Conservation (phyloP, 2,113 vertebrate genomes). For the Lasiurus borealis region DNA sequence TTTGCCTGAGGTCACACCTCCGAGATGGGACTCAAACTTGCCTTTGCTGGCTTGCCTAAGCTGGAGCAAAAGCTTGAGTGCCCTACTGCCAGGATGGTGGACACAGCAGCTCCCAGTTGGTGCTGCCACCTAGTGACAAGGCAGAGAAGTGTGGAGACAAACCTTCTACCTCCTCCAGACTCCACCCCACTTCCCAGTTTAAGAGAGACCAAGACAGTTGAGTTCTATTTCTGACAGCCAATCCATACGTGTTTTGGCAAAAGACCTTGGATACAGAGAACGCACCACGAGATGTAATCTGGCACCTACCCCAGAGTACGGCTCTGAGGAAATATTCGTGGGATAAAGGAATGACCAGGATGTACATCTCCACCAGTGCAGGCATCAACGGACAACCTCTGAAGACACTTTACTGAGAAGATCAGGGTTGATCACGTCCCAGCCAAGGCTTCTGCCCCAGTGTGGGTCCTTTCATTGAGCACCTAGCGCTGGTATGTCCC, state of each 20-base stretch:
- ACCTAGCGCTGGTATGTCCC: neutral
- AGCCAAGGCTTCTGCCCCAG: neutral
- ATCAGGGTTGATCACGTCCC: neutral
- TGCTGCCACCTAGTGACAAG: conserved; percentile 75
- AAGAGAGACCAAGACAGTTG: neutral
- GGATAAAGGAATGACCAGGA: neutral
- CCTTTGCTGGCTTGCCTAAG: neutral
- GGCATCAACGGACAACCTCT: neutral
- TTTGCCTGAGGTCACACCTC: neutral
- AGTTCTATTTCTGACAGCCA: neutral
- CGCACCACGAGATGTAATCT: neutral
- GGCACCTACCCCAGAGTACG: neutral
- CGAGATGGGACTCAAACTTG: neutral
- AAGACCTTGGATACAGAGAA: neutral
- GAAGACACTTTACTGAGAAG: neutral
- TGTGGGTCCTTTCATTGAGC: neutral
- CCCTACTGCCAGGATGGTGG: rapidly evolving
- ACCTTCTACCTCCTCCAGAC: neutral
- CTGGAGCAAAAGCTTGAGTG: neutral
- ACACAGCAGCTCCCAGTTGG: neutral
- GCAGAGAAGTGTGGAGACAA: neutral
- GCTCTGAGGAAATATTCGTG: neutral
- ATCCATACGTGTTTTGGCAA: neutral
- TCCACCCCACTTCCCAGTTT: neutral
- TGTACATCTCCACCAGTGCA: neutral